These are phyloP conservation scores for Dasyornis broadbenti DNA, from an alignment of 2,113 vertebrate genomes.

Conservation along the genomic window DNA sequence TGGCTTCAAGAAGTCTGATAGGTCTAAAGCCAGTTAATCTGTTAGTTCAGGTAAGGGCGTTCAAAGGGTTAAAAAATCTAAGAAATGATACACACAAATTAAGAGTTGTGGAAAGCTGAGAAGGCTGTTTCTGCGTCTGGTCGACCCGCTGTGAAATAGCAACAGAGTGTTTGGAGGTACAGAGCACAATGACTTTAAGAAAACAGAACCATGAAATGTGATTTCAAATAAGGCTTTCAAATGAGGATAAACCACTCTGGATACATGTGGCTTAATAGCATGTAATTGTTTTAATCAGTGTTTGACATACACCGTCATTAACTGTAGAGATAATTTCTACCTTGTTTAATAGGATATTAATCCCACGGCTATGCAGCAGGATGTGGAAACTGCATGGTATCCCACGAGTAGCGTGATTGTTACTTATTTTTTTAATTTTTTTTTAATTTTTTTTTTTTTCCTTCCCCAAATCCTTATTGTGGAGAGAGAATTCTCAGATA, in stretches of 20 bases:
- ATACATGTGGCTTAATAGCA: not conserved
- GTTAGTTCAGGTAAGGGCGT: not conserved
- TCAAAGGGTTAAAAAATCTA: not conserved
- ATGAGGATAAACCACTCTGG: not conserved
- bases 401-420: not conserved
- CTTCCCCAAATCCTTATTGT: not conserved
- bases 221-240: not conserved
- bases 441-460: not conserved
- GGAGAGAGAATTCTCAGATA: not conserved
- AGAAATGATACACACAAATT: not conserved
- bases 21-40: not conserved
- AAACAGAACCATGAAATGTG: not conserved
- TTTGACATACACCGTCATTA: not conserved
- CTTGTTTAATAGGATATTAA: not conserved
- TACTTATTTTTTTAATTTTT: not conserved
- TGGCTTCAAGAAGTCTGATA: not conserved
- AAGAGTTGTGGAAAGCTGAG: not conserved
- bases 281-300: constrained; percentile 29
- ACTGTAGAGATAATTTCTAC: not conserved
- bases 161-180: not conserved
- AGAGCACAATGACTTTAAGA: not conserved
- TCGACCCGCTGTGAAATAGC: not conserved
- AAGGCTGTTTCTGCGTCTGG: not conserved
- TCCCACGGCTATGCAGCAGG: not conserved
- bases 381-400: not conserved